Base-by-base conservation (phyloP, 2,113 vertebrate genomes). In the Hippocampus zosterae region DNA sequence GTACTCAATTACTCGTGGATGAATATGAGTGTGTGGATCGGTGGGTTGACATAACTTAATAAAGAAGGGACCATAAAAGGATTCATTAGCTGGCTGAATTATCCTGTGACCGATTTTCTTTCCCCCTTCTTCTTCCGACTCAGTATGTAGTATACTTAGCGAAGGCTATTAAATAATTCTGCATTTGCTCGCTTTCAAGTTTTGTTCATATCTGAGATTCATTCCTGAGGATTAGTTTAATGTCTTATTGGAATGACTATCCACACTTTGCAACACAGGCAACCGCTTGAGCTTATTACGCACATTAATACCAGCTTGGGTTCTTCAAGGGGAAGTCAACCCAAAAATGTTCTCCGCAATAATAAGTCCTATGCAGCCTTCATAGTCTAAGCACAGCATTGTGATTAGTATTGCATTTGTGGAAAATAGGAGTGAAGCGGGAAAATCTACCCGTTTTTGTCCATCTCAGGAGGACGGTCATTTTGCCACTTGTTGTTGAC, bases 1-100 rank as follows among this genome's bases (percentile, higher is more conserved):
- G 75, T 63, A 70, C 67, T 74, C 7, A 6, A 11, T 85, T 69
- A 82, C 77, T 77, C 72, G 81, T 81, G 82, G 16, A 67, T 76
- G 74, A 33, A 60, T 60, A 60, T 3, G 57, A 60, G 27, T 25
- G 57, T 69, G 33, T 65, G 48, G 68, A 68, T 75, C 44, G 62
- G 57, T 68, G 57, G 69, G 41, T 27, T 72, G 50, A 67, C 76
- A 65, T 64, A 65, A 75, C 73, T 81, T 56, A 63, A 67, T 69
- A 71, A 71, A 70, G 16, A 63, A 48, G 46, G 64, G 50, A 71
- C 67, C 50, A 62, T 67, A 46, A 72, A 55, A 70, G 44, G 72
- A 69, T 75, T 76, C 40, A 69, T 81, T 77, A 80, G 52, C 67
- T 5, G 29, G 29, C 63, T 65, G 61, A 78, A 73, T 63, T 69